These are phyloP conservation scores for Tauraco hartlaubi DNA, from an alignment of 2,797 vertebrate genomes.

Conservation along the genomic window DNA sequence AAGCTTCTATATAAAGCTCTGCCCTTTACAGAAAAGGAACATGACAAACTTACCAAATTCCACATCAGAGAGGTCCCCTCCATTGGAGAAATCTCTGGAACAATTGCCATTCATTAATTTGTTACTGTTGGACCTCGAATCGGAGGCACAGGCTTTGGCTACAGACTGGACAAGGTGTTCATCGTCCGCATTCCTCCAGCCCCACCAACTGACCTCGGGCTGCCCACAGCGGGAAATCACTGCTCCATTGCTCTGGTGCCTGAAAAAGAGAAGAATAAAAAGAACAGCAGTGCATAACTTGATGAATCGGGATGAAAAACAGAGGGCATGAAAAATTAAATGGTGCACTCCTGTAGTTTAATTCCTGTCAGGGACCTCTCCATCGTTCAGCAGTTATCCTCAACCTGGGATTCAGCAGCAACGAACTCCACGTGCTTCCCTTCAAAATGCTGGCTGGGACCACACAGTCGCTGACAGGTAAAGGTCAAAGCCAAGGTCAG, in stretches of 20 bases:
- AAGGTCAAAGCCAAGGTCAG: not conserved
- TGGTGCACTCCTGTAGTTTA: not conserved
- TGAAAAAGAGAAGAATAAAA: constrained; percentile 35
- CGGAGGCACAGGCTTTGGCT: constrained; percentile 94
- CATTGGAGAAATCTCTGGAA: constrained; percentile 82
- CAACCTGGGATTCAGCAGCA: not conserved
- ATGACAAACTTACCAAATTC: constrained; percentile 89
- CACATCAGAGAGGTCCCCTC: constrained; percentile 89
- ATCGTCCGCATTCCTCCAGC: constrained; percentile 96
- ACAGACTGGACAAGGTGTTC: constrained; percentile 97
- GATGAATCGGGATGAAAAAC: not conserved
- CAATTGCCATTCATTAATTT: constrained; percentile 83
- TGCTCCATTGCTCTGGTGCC: constrained; percentile 94
- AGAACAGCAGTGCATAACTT: not conserved
- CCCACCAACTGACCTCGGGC: constrained; percentile 99
- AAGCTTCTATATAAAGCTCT: not conserved
- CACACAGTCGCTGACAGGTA: not conserved
- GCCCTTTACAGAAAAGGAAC: not conserved
- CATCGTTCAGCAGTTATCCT: not conserved
- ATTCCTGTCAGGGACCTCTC: rapidly evolving
- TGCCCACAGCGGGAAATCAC: constrained; percentile 98
- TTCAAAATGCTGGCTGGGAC: not conserved
- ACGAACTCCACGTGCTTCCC: rapidly evolving
- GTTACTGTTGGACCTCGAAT: constrained; percentile 80
- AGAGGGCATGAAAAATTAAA: not conserved